Base-by-base conservation (phyloP, 2,888 invertebrate genomes). In the Cryptocheilus praepositus region DNA sequence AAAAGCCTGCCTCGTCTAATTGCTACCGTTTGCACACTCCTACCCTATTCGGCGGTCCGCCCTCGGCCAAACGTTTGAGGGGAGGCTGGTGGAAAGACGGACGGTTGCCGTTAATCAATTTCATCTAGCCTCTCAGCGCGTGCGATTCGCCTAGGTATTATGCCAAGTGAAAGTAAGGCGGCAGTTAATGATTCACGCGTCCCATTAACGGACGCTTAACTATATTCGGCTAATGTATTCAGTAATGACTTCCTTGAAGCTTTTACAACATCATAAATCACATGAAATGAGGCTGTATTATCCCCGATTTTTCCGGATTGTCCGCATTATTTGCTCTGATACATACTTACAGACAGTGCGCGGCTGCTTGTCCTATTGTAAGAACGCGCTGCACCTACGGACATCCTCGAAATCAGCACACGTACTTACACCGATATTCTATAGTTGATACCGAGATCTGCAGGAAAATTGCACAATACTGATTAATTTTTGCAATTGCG, bases 1-100 rank as follows among this genome's bases (percentile, higher is more conserved):
- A 77, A 74, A 77, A 74, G 72, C 80, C 77, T 76, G 74, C 74
- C 63, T 73, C 66, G 52, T 63, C 74, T 82, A 83, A 83, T 82
- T 81, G 76, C 77, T 68, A 58, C 60, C 52, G 63, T 61, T 67
- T 59, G 44, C 57, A 54, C 55, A 55, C 51, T 28, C 19, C 44
- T 36, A 36, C 36, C 19, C 16, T 49, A 1, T 49, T n/a, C 49
- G 13, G 19, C 16, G n/a, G 16, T 11, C 36, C 49, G 49, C 36
- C 49, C n/a, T 49, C 49, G 49, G 49, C 36, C 36, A 36, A 36
- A 11, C 36, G 36, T 49, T 18, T 49, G 16, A 16, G n/a, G n/a
- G 49, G 49, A 49, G 49, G 16, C 49, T 18, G 49, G 16, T 16
- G 49, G 36, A 36, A 36, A 36, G 36, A 36, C 36, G 36, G 8